These are phyloP conservation scores for Drosophila aff. DNA, from an alignment of 1,140 invertebrate genomes.

Conservation along the genomic window DNA sequence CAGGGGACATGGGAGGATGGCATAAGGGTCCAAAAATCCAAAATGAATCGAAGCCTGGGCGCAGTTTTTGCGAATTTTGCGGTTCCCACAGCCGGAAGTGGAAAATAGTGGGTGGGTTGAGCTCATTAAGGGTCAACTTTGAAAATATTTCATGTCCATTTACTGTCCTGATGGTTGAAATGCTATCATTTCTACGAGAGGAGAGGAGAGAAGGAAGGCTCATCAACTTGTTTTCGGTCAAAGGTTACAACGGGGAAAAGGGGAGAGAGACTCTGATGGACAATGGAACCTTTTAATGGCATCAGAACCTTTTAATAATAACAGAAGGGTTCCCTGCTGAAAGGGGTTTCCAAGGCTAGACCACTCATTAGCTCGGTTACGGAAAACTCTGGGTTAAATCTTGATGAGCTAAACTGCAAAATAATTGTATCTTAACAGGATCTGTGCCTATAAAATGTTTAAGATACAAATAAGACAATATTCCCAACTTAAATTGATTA, in stretches of 20 bases:
- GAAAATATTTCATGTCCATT: slow-evolving; percentile 50
- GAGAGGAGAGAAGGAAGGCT: not conserved
- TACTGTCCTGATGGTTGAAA: slow-evolving; percentile 39
- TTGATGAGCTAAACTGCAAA: not conserved
- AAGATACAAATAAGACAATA: too few relatives aligned
- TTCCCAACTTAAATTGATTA: not conserved
- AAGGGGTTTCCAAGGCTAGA: slow-evolving; percentile 15
- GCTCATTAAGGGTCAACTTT: slow-evolving; percentile 52
- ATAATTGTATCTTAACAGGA: not conserved
- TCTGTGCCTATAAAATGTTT: not conserved
- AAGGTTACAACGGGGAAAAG: slow-evolving; percentile 3
- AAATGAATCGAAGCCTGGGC: not conserved
- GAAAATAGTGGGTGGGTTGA: not conserved
- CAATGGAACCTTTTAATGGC: slow-evolving; percentile 16
- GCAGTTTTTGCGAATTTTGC: slow-evolving; percentile 36
- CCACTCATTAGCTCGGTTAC: slow-evolving; percentile 11
- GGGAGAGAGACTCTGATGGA: not conserved
- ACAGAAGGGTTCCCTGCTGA: slow-evolving; percentile 15
- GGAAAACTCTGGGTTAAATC: not conserved
- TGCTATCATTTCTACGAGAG: slow-evolving; percentile 25
- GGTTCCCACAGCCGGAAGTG: slow-evolving; percentile 24
- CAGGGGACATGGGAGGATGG: not conserved
- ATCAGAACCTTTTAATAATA: slow-evolving; percentile 12
- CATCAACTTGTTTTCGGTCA: slow-evolving; percentile 30
- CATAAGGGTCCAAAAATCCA: slow-evolving; percentile 19